phyloP scores from a whole-genome alignment of 1,140 invertebrate genomes.

The Musca domestica region DNA sequence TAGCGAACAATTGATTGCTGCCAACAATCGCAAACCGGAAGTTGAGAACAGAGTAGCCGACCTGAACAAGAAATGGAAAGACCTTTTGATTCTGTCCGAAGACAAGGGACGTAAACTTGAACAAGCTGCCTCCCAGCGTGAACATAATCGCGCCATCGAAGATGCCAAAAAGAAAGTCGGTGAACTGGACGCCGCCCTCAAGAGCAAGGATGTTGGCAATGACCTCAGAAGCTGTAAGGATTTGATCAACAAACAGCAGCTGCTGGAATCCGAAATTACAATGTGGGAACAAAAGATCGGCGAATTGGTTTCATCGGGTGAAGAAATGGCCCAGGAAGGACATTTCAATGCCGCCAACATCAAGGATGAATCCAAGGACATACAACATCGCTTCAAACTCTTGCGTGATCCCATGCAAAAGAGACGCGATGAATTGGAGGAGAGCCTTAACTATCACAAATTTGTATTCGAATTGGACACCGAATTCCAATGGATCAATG shows the following conservation, averaged over 20 bases:
- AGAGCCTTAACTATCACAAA: slow-evolving; percentile 80
- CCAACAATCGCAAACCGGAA: slow-evolving; percentile 68
- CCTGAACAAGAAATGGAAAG: slow-evolving; percentile 73
- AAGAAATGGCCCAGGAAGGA: slow-evolving; percentile 86
- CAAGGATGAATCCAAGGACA: slow-evolving; percentile 71
- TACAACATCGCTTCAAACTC: slow-evolving; percentile 65
- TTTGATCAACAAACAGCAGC: slow-evolving; percentile 81
- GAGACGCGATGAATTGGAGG: slow-evolving; percentile 78
- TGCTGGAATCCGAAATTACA: slow-evolving; percentile 76
- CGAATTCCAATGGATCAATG: slow-evolving; percentile 94
- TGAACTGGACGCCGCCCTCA: slow-evolving; percentile 72
- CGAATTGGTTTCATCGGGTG: slow-evolving; percentile 74
- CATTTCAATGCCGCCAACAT: slow-evolving; percentile 92
- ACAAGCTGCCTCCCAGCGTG: slow-evolving; percentile 53
- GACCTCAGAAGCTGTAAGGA: slow-evolving; percentile 88
- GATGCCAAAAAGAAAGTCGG: slow-evolving; percentile 79
- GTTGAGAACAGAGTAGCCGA: slow-evolving; percentile 66
- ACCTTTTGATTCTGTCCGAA: slow-evolving; percentile 66
- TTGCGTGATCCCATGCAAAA: slow-evolving; percentile 64
- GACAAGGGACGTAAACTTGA: slow-evolving; percentile 79
- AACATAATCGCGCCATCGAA: slow-evolving; percentile 63
- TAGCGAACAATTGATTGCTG: slow-evolving; percentile 68
- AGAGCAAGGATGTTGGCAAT: slow-evolving; percentile 75
- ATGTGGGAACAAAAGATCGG: slow-evolving; percentile 75
- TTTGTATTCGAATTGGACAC: slow-evolving; percentile 91